Evolutionary conservation across 1,140 invertebrate genomes (phyloP), one percentile per base, ranked within the genome.

Genomic region (Proctacanthus coquilletti): DNA sequence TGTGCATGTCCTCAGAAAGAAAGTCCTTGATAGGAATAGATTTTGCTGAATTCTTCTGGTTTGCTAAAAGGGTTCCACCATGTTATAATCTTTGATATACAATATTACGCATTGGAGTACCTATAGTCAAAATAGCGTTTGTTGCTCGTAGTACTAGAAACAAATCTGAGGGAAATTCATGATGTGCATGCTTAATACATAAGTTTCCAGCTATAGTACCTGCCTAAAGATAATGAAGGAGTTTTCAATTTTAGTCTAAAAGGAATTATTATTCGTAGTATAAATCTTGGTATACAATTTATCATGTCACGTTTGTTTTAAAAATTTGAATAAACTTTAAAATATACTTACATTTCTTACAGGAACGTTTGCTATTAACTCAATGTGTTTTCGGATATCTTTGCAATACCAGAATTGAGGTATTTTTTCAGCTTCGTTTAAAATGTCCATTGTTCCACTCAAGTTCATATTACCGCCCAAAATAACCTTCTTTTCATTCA

Each of bases 181-280:
- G 62, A 45, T 79, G 65, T 5, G 56, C 47, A 42, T 84, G 71
- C 57, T 86, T 87, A 41, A 84, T 69, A 61, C 77, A 75, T 32
- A 88, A 57, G 50, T 87, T 87, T 20, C 84, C 84, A 21, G 78
- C 83, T 42, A 85, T 53, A 5, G 74, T 77, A 29, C 74, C 80
- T 41, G 76, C 35, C 55, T 58, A 31, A 1, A 25, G 34, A n/a
- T 25, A 29, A 27, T n/a, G 23, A 25, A 25, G n/a, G 15, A 31
- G 14, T 9, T n/a, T 6, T 31, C 5, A 5, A 31, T 31, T 31
- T 31, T 31, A 25, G 6, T 25, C 6, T 25, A 25, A 25, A 25
- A 25, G 23, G 6, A 6, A 25, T 25, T 25, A 25, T 25, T 6
- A 25, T n/a, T 25, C n/a, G 23, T 25, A 25, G 23, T 25, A 25